Conservation (phyloP, 2,888 invertebrate species). For the Latheticus oryzae region DNA sequence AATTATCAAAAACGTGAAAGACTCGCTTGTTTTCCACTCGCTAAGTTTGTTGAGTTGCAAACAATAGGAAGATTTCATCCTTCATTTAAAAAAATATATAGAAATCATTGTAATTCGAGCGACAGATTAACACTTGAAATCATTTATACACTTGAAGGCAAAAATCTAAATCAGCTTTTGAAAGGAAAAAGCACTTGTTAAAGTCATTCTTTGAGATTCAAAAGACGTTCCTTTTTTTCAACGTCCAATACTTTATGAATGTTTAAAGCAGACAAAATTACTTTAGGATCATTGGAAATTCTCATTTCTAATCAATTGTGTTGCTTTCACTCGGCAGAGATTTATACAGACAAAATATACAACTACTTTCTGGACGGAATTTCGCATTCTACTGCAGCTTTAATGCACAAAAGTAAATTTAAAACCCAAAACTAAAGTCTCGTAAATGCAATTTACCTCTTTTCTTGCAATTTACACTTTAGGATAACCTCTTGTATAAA, state of each 20-base stretch:
- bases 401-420: too few relatives aligned
- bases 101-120: too few relatives aligned
- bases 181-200: background rate
- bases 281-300: conserved; percentile 4
- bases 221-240: background rate
- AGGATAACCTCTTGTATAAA: too few relatives aligned
- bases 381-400: too few relatives aligned
- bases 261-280: conserved; percentile 11
- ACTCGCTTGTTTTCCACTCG: conserved; percentile 4
- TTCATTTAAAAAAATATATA: too few relatives aligned
- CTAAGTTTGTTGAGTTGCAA: conserved; percentile 2
- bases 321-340: conserved; percentile 2
- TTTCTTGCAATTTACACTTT: too few relatives aligned
- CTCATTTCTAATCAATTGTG: conserved; percentile 6
- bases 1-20: background rate
- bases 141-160: too few relatives aligned
- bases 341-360: conserved; percentile 6
- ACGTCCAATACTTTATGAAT: conserved; percentile 9
- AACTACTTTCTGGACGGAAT: too few relatives aligned
- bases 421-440: too few relatives aligned
- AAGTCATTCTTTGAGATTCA: conserved; percentile 1
- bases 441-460: too few relatives aligned
- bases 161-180: background rate
- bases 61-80: background rate
- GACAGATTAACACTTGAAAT: too few relatives aligned